Evolutionary conservation across 2,113 vertebrate genomes (phyloP), one percentile per base, ranked within the genome.

Genomic region (Saimiri boliviensis): DNA sequence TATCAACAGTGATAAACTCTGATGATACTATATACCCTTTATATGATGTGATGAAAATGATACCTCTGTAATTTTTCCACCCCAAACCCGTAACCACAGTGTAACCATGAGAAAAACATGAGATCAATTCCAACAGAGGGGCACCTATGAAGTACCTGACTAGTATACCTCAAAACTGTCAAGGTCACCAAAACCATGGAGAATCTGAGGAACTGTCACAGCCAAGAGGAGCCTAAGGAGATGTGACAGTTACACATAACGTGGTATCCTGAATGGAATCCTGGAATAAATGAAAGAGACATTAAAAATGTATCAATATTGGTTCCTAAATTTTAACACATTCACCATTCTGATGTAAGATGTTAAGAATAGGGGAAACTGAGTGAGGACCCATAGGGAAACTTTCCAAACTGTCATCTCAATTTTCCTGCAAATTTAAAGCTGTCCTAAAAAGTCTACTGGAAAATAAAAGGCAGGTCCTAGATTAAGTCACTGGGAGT

Each of bases 401-500:
- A 60, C 45, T 21, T 49, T 40, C 2, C 40, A 17, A 45, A 74
- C 49, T 16, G 16, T 30, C 45, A 25, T 93, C 52, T 84, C 37
- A 82, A 37, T 37, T 30, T 85, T 93, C 70, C 56, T 58, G n/a
- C 71, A 76, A 52, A 52, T 83, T 92, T 86, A 85, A 93, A 95
- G 49, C 60, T 70, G 13, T 60, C 84, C 52, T 83, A 21, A 94
- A 68, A 70, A 82, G 49, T 66, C 20, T 70, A 16, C 54, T 83
- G 32, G 19, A 58, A 17, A 17, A 40, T 82, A 85, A 89, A 70
- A 74, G n/a, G 40, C 27, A 92, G 21, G 35, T 17, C 3, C 35
- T 37, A 40, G 66, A 60, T 89, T 60, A 94, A 81, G 32, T 54
- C 21, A 3, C 68, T 60, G 58, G 30, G 35, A 35, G 1, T 60